These are phyloP conservation scores for Aurelia sp. DNA, from an alignment of 30 jellyfish, hydroid and myxozoan genomes.

Conservation along the genomic window DNA sequence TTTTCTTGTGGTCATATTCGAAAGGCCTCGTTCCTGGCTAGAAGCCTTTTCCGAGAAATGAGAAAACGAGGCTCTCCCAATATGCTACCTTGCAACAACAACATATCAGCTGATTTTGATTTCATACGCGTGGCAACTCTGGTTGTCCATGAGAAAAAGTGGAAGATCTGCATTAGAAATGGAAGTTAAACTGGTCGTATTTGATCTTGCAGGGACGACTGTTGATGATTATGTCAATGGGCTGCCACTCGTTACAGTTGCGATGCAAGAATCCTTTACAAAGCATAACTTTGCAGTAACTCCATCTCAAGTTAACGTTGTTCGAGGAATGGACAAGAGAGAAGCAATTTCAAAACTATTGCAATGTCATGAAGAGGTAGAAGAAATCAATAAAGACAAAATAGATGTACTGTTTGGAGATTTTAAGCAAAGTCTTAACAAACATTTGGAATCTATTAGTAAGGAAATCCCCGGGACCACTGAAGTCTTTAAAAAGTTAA, in stretches of 20 bases:
- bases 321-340: conserved; percentile 68
- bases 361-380: background rate
- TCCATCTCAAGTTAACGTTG: conserved; percentile 48
- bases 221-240: conserved; percentile 65
- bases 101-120: too few species aligned
- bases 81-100: too few species aligned
- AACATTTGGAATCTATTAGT: conserved; percentile 8
- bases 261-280: conserved; percentile 57
- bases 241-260: conserved; percentile 60
- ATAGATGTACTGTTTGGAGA: conserved; percentile 41
- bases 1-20: background rate
- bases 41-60: background rate
- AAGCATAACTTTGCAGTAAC: conserved; percentile 15
- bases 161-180: background rate
- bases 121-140: too few species aligned
- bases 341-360: conserved; percentile 40
- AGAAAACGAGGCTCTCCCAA: background rate
- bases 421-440: conserved; percentile 26
- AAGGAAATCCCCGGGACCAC: conserved; percentile 67
- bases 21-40: conserved; percentile 1
- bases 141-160: background rate
- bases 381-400: background rate
- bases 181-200: conserved; percentile 38
- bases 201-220: conserved; percentile 82
- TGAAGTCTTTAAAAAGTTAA: conserved; percentile 11